A percentile compares a stretch with the other conserved stretches of the same genome.
phyloP scores from a whole-genome alignment of 2,113 vertebrate species.

The Catharus fuscescens region DNA sequence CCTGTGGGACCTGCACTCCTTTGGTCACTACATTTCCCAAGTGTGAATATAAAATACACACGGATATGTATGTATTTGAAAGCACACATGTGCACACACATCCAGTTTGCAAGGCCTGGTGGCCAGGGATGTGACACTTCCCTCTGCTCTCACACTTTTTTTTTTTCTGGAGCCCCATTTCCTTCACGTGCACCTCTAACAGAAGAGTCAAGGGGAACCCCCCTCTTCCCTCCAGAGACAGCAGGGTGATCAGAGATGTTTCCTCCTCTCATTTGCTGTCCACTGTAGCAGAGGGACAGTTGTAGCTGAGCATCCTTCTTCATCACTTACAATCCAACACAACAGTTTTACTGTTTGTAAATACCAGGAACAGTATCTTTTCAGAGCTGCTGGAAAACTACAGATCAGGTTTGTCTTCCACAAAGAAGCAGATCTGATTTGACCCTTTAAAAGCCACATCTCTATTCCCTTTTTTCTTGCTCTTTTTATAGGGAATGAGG shows the following conservation, averaged over 20 bases:
- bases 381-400: background rate
- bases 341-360: background rate
- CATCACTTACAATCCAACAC: background rate
- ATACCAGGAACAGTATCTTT: background rate
- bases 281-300: fast-evolving
- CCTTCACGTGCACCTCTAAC: fast-evolving
- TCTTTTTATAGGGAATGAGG: background rate
- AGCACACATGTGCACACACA: fast-evolving
- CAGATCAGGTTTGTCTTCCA: background rate
- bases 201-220: background rate
- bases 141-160: fast-evolving
- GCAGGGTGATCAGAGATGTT: fast-evolving
- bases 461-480: background rate
- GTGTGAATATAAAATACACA: background rate
- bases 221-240: background rate
- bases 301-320: background rate
- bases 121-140: fast-evolving
- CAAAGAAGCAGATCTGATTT: background rate
- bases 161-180: background rate
- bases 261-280: background rate
- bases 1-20: fast-evolving
- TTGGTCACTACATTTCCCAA: fast-evolving
- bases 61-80: background rate
- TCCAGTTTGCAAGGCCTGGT: background rate
- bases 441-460: background rate